phyloP scores from a whole-genome alignment of 2,888 invertebrate genomes.

The Troglohyphantes excavatus region DNA sequence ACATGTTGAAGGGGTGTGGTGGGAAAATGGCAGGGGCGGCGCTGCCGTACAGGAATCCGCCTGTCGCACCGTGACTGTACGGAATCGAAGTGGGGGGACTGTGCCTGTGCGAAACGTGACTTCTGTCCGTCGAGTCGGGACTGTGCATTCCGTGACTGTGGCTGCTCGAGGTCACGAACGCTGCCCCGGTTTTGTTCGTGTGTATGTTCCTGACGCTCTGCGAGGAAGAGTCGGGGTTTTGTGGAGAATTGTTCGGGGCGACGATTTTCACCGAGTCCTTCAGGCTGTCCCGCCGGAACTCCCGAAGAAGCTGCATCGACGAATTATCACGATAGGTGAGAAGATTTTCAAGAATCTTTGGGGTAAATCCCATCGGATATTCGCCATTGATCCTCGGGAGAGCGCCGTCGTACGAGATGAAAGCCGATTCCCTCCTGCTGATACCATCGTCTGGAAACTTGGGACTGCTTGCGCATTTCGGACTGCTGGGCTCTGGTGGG shows the following conservation, averaged over 20 bases:
- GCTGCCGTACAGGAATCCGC: conserved; percentile 80
- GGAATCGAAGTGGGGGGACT: conserved; percentile 60
- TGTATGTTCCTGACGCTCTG: conserved; percentile 83
- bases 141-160: conserved; percentile 80
- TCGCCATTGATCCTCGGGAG: conserved; percentile 13
- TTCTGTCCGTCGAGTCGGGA: conserved; percentile 84
- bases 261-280: conserved; percentile 80
- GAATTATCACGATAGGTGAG: conserved; percentile 84
- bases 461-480: conserved; percentile 76
- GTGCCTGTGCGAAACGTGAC: conserved; percentile 61
- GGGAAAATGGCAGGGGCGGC: conserved; percentile 80
- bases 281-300: conserved; percentile 63
- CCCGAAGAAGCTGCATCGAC: conserved; percentile 39
- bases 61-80: conserved; percentile 80
- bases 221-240: conserved; percentile 59
- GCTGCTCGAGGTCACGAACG: conserved; percentile 84
- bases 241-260: conserved; percentile 77
- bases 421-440: conserved; percentile 70
- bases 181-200: conserved; percentile 94
- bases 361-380: conserved; percentile 68
- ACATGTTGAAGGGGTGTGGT: conserved; percentile 81
- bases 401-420: conserved; percentile 66
- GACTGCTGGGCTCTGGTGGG: conserved; percentile 79
- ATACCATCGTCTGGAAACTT: conserved; percentile 72
- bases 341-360: conserved; percentile 87